Evolutionary conservation across 2,888 invertebrate genomes (phyloP), one percentile per base, ranked within the genome.

Genomic region (Bombyx huttoni): DNA sequence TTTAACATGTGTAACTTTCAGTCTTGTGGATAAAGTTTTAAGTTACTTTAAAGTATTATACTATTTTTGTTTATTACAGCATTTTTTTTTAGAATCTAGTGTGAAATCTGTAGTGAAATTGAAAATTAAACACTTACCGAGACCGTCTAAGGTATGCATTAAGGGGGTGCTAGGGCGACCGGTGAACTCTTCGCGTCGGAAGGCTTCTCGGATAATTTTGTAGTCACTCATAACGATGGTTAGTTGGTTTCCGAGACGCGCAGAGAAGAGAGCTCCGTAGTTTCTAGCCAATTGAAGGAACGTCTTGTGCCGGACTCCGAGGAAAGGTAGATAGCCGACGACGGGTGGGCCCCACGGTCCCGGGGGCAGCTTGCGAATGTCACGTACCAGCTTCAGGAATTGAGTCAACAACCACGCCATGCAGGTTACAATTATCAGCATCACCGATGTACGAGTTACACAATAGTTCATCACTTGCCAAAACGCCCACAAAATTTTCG

Each of bases 301-400:
- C 53, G 93, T 92, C 52, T 95, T 90, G 81, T 97, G 96, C 50
- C 94, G 91, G 47, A 92, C 91, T 62, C 93, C 94, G 67, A 97
- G 90, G 78, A 94, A 96, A 3, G 94, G 94, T 59, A 97, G 83
- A 71, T 94, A 96, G 56, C 97, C 97, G 53, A 96, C 89, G 51
- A 96, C 87, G 14, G 97, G 97, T 6, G 95, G 85, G 2, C 96
- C 96, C 94, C 94, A 94, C 3, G 97, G 97, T 3, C 97, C 97
- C 0, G 97, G 97, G 0, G 97, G 97, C 61, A 96, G 82, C 59
- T 89, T 78, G 56, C 78, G 78, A 58, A 77, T 63, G 62, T 84
- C 81, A 14, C 73, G 75, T 57, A 91, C 60, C 62, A 89, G 81
- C 58, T 75, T 67, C 60, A 86, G 61, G 69, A 92, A 83, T 56